Conservation (phyloP, 2,888 invertebrate genomes). For the Philhelius pedissequus region DNA sequence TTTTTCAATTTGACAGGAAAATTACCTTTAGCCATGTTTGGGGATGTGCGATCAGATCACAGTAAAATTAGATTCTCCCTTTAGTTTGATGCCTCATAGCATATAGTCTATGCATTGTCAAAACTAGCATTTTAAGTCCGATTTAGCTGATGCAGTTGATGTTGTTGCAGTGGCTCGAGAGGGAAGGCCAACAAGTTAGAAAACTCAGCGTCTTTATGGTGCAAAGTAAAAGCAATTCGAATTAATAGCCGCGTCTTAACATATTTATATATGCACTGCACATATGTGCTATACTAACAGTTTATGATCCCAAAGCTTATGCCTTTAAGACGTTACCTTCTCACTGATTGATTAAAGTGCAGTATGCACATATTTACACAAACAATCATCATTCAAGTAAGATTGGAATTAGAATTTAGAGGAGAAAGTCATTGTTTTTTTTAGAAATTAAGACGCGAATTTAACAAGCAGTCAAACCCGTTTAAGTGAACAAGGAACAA, state of each 20-base stretch:
- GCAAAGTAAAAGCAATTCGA: background rate
- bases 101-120: background rate
- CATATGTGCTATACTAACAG: background rate
- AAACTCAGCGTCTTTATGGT: background rate
- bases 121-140: background rate
- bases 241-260: background rate
- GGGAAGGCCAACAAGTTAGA: background rate
- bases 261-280: too few species aligned
- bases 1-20: slow-evolving; percentile 62
- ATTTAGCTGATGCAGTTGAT: background rate
- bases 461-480: too few species aligned
- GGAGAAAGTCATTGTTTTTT: too few species aligned
- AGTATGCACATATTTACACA: too few species aligned
- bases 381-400: too few species aligned
- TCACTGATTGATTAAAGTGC: too few species aligned
- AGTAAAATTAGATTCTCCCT: slow-evolving; percentile 54
- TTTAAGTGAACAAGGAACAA: too few species aligned
- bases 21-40: slow-evolving; percentile 65
- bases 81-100: background rate
- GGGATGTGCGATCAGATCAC: slow-evolving; percentile 35
- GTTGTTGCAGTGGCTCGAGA: background rate
- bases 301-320: background rate
- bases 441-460: too few species aligned
- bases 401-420: too few species aligned
- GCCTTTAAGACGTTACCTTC: background rate